These are phyloP conservation scores for Ispidina picta DNA, from an alignment of 2,797 vertebrate genomes.

Conservation along the genomic window DNA sequence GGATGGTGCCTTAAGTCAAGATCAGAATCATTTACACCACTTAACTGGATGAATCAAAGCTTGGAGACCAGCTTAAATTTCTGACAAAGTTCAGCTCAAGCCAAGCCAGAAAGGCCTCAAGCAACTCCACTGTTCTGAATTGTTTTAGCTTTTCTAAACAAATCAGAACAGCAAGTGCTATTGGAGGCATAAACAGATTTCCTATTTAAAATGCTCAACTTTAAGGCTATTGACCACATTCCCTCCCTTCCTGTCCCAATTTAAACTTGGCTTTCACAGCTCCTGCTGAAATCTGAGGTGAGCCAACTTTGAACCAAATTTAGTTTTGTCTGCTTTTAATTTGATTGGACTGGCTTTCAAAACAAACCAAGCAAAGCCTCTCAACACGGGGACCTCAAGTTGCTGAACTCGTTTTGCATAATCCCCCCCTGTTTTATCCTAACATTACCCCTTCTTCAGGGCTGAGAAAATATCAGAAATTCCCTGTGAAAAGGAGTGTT, in stretches of 20 bases:
- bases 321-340: slow-evolving; percentile 66
- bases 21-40: neutral
- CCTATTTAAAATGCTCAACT: slow-evolving; percentile 69
- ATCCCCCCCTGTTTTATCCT: neutral
- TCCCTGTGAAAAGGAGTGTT: neutral
- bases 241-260: slow-evolving; percentile 70
- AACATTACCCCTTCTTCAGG: neutral
- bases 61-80: slow-evolving; percentile 34
- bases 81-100: slow-evolving; percentile 33
- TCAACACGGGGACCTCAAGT: neutral
- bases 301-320: slow-evolving; percentile 66
- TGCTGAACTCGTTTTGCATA: slow-evolving; percentile 11
- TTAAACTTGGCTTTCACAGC: slow-evolving; percentile 71
- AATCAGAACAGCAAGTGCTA: slow-evolving; percentile 69
- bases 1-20: slow-evolving; percentile 3
- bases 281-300: slow-evolving; percentile 56
- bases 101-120: slow-evolving; percentile 51
- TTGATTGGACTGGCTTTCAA: slow-evolving; percentile 60
- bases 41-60: slow-evolving; percentile 32
- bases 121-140: slow-evolving; percentile 47
- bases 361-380: slow-evolving; percentile 40
- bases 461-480: neutral
- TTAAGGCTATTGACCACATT: slow-evolving; percentile 70
- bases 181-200: slow-evolving; percentile 68
- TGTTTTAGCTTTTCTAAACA: slow-evolving; percentile 66